These are phyloP conservation scores for Neopipo cinnamomea DNA, from an alignment of 2,113 vertebrate species.

Conservation along the genomic window DNA sequence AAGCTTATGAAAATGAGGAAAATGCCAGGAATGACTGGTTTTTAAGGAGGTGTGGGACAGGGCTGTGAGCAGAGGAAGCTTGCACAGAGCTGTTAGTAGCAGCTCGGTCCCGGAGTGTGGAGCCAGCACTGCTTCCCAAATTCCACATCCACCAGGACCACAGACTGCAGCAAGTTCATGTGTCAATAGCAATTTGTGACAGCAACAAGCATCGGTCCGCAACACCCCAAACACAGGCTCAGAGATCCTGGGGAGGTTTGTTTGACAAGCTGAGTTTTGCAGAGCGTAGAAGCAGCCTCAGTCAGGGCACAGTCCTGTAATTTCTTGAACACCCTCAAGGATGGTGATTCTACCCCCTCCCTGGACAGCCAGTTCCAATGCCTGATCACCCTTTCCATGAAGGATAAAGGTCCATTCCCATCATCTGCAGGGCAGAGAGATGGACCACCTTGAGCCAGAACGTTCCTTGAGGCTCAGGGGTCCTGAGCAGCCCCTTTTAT, in stretches of 20 bases:
- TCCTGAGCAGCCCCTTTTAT: too few species aligned
- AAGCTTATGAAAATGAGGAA: not conserved
- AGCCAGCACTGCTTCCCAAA: not conserved
- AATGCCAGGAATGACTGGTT: not conserved
- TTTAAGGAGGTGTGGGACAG: not conserved
- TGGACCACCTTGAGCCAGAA: not conserved
- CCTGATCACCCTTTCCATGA: not conserved
- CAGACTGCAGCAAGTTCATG: not conserved
- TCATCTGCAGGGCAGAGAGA: not conserved
- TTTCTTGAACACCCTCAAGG: not conserved
- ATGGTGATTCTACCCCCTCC: not conserved
- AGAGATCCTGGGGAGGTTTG: not conserved
- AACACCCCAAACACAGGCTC: not conserved
- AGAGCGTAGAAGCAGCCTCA: not conserved
- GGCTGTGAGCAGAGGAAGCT: not conserved
- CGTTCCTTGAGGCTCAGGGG: accelerated
- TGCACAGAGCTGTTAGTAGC: accelerated
- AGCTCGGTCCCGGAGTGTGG: accelerated
- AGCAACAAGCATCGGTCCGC: accelerated
- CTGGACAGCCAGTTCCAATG: not conserved
- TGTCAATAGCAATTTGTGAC: not conserved
- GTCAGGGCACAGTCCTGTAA: not conserved
- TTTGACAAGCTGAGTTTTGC: not conserved
- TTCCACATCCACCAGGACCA: not conserved
- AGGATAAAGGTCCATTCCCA: not conserved